phyloP scores from a whole-genome alignment of 1,140 invertebrate genomes.

The Lerema accius region DNA sequence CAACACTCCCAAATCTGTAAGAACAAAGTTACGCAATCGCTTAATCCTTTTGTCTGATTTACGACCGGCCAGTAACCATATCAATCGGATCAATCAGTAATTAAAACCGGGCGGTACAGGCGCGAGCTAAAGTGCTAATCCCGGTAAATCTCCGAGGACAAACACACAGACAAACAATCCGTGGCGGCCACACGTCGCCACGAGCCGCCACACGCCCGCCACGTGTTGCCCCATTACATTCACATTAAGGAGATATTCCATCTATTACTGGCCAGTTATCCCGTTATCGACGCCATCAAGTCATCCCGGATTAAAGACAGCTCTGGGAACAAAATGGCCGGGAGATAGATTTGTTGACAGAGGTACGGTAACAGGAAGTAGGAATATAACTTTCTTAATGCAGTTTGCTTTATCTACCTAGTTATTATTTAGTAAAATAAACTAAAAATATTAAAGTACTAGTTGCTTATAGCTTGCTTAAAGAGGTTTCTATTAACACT shows the following conservation, averaged over 20 bases:
- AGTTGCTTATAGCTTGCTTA: no score
- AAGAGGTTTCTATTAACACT: no score
- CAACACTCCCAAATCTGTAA: neutral
- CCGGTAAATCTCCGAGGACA: slow-evolving; percentile 62
- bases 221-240: slow-evolving; percentile 67
- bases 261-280: slow-evolving; percentile 72
- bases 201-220: slow-evolving; percentile 59
- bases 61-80: slow-evolving; percentile 51
- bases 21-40: slow-evolving; percentile 13
- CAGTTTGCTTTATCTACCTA: no score
- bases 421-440: no score
- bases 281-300: slow-evolving; percentile 62
- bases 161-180: slow-evolving; percentile 49
- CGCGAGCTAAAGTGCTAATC: slow-evolving; percentile 72
- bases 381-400: no score
- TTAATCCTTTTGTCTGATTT: slow-evolving; percentile 71
- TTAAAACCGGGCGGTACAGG: slow-evolving; percentile 66
- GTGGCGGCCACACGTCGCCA: slow-evolving; percentile 37
- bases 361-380: slow-evolving; percentile 10
- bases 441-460: no score
- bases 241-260: slow-evolving; percentile 71
- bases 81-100: slow-evolving; percentile 75
- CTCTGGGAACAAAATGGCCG: slow-evolving; percentile 54
- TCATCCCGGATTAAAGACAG: slow-evolving; percentile 60
- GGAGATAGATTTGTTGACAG: slow-evolving; percentile 8